Base-by-base conservation (phyloP, 2,888 invertebrate genomes). In the Coremacera marginata region DNA sequence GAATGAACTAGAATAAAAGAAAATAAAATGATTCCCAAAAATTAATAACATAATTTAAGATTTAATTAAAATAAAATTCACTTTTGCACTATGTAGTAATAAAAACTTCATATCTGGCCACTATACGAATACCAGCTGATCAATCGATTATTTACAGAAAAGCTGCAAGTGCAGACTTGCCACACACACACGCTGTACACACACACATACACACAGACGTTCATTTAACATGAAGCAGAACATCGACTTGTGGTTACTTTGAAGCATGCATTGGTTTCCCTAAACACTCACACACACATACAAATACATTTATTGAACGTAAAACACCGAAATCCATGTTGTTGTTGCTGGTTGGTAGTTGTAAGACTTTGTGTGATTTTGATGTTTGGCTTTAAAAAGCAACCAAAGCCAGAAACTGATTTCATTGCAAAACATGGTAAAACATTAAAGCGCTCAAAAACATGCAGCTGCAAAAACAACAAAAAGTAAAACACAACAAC, bases 321-420 rank as follows among this genome's bases (percentile, higher is more conserved):
- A 9, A 19, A 67, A 49, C 67, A 51, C 25, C 51, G 49, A 27
- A 25, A 68, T n/a, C 16, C 68, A 51, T 11, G 68, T 25, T 65
- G 37, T 65, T 34, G 34, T 25, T 37, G 31, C 3, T 37, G 34
- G 8, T 22, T 68, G 25, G 49, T 7, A 51, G 25, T 68, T 68
- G 68, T 68, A n/a, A n/a, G 25, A 68, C 68, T 51, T 68, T 68
- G 68, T 68, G 68, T 68, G 52, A 68, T 51, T 49, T 51, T 51
- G 68, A 44, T 51, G 68, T 49, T 49, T 49, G 25, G 49, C 51
- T 68, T 49, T 25, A 68, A 68, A 68, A 52, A 14, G 68, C 68
- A 68, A 51, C 51, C 27, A 25, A 71, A 60, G 57, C 37, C 57
- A 57, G 60, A 5, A 57, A 22, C 44, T 57, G 71, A 57, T 34